Conservation (phyloP, 2,797 vertebrate genomes). For the Aphelocoma californica region DNA sequence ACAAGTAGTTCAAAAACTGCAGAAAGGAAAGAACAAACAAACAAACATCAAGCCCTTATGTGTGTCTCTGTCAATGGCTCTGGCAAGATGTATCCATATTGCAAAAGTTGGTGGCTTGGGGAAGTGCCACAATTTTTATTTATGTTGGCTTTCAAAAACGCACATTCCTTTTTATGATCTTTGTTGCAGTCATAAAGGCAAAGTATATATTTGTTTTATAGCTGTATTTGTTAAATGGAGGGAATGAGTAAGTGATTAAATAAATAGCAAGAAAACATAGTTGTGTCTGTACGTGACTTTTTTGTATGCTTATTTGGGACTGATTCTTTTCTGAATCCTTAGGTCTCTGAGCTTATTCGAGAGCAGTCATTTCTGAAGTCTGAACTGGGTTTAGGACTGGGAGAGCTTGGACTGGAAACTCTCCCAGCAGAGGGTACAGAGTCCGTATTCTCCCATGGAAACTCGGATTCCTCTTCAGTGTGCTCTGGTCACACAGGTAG, state of each 20-base stretch:
- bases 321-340: conserved; percentile 45
- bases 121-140: conserved; percentile 26
- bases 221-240: conserved; percentile 28
- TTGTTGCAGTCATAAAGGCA: conserved; percentile 35
- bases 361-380: conserved; percentile 91
- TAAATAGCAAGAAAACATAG: conserved; percentile 16
- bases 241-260: conserved; percentile 39
- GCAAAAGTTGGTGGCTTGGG: conserved; percentile 44
- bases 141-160: conserved; percentile 37
- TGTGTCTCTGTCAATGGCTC: background rate
- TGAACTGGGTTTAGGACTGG: conserved; percentile 82
- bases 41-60: background rate
- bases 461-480: conserved; percentile 81
- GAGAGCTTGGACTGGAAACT: conserved; percentile 73
- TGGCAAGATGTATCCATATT: background rate
- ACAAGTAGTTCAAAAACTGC: background rate
- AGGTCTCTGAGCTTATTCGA: conserved; percentile 91
- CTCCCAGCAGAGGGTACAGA: conserved; percentile 75
- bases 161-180: conserved; percentile 33
- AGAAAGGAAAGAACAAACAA: background rate
- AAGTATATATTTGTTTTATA: conserved; percentile 38
- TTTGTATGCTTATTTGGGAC: background rate
- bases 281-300: background rate
- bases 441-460: conserved; percentile 74
- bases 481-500: conserved; percentile 76